Evolutionary conservation across 53 echinoderm and acorn worm genomes (phyloP).

Genomic region (Patiria pectinifera): DNA sequence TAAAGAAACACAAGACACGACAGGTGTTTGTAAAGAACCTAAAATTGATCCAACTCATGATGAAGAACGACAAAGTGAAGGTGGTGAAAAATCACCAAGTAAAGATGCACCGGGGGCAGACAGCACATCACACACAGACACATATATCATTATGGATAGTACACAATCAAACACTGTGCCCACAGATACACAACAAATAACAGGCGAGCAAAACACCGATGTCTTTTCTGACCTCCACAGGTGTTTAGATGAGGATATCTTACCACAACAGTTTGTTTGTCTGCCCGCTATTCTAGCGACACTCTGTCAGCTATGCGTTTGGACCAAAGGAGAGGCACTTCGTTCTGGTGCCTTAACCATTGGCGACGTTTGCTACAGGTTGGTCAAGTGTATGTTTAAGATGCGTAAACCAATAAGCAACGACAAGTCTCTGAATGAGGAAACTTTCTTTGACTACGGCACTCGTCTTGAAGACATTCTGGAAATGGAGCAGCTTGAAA

Average conservation of each 20-base stretch:
- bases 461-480: not conserved
- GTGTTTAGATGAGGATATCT: not conserved
- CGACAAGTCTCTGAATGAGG: not conserved
- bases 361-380: not conserved
- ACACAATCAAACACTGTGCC: too few relatives aligned
- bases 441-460: not conserved
- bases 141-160: too few relatives aligned
- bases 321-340: not conserved
- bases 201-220: not conserved
- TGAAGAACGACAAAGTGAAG: too few relatives aligned
- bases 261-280: not conserved
- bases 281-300: not conserved
- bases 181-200: too few relatives aligned
- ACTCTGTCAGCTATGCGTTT: slow-evolving; percentile 3
- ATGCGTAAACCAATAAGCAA: too few relatives aligned
- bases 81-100: too few relatives aligned
- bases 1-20: too few relatives aligned
- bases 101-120: too few relatives aligned
- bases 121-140: too few relatives aligned
- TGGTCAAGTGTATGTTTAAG: not conserved
- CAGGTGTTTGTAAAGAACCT: too few relatives aligned
- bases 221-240: too few relatives aligned
- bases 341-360: not conserved
- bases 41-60: too few relatives aligned
- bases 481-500: not conserved